A percentile compares a stretch with the other conserved stretches of the same genome.
Evolutionary conservation across 2,797 vertebrate genomes (phyloP).

Genomic region (Platalea minor): DNA sequence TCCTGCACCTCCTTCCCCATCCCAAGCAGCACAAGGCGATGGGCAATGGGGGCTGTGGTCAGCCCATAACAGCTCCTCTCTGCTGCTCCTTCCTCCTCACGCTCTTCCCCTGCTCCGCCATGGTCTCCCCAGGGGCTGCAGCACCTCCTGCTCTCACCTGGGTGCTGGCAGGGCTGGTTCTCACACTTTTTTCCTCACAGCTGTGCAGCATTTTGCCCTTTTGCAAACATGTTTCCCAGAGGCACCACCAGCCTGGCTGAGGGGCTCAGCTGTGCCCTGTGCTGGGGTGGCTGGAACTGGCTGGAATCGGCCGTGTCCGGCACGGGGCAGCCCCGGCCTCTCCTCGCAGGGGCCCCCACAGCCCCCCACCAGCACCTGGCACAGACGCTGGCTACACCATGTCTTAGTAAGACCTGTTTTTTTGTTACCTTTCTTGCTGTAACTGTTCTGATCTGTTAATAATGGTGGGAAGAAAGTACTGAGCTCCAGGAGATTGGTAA

Average conservation of each 20-base stretch:
- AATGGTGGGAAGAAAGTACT: not conserved
- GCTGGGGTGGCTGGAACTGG: not conserved
- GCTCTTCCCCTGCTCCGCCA: rapidly evolving
- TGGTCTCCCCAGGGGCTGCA: too few relatives aligned
- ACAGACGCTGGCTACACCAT: rapidly evolving
- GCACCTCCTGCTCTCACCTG: not conserved
- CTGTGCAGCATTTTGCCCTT: too few relatives aligned
- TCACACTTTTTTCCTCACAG: too few relatives aligned
- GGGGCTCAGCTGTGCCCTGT: not conserved
- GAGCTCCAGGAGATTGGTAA: not conserved
- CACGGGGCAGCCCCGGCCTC: too few relatives aligned
- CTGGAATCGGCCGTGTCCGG: too few relatives aligned
- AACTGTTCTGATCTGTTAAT: rapidly evolving
- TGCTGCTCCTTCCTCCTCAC: not conserved
- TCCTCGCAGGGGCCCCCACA: too few relatives aligned
- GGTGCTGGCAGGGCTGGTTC: not conserved
- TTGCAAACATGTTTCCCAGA: rapidly evolving
- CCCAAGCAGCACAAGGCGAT: rapidly evolving
- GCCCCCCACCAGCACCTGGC: rapidly evolving
- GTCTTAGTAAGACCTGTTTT: not conserved
- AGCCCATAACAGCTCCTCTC: not conserved
- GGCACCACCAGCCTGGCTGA: rapidly evolving
- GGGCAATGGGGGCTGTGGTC: too few relatives aligned
- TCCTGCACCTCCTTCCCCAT: not conserved
- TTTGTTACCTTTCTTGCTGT: not conserved